Evolutionary conservation across 30 jellyfish, hydroid and myxozoan genomes (phyloP).

Genomic region (Aurelia sp.): DNA sequence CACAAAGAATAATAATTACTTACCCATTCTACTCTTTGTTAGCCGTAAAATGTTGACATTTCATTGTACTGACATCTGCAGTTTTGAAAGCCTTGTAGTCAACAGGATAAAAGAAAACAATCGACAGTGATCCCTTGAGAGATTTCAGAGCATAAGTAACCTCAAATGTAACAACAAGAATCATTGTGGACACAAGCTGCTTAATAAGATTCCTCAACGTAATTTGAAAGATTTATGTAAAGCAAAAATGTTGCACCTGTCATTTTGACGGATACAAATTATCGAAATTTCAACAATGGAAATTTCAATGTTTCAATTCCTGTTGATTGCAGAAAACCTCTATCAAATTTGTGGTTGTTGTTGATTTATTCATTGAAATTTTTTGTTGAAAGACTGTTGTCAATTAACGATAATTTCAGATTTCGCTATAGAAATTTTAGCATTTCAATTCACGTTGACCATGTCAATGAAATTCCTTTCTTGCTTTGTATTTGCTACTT

Average conservation of each 20-base stretch:
- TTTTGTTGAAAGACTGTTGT: too few species aligned
- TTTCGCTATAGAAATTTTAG: too few species aligned
- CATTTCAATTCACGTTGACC: too few species aligned
- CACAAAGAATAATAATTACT: not conserved
- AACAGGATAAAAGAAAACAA: not conserved
- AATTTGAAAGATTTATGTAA: not conserved
- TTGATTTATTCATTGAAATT: too few species aligned
- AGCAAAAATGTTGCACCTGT: not conserved
- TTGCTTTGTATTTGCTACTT: too few species aligned
- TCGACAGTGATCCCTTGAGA: constrained; percentile 13
- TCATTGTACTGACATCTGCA: not conserved
- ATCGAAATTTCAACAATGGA: too few species aligned
- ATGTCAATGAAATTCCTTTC: too few species aligned
- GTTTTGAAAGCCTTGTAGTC: not conserved
- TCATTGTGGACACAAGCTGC: constrained; percentile 18
- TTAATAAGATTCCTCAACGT: constrained; percentile 3
- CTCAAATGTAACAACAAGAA: constrained; percentile 11
- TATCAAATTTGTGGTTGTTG: too few species aligned
- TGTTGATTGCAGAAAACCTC: too few species aligned
- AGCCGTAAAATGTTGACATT: not conserved
- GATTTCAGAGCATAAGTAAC: not conserved
- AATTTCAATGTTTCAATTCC: too few species aligned
- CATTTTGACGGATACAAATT: too few species aligned
- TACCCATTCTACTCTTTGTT: not conserved
- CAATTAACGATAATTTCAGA: too few species aligned